These are phyloP conservation scores for Harpagoxenus sublaevis DNA, from an alignment of 2,888 invertebrate genomes.

Conservation along the genomic window DNA sequence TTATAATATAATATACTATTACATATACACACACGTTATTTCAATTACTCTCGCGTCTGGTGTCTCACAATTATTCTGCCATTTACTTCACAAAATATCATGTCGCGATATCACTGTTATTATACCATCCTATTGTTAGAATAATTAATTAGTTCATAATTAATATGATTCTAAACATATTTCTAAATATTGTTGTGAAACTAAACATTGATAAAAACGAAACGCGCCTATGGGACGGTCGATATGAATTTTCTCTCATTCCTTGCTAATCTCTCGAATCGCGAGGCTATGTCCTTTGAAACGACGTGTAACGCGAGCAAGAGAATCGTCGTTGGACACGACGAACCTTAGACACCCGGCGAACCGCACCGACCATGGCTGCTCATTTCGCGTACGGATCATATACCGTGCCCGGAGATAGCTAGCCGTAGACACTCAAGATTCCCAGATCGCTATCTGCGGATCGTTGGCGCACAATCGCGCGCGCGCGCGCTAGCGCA, in stretches of 20 bases:
- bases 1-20: constrained; percentile 24
- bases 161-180: neutral
- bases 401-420: constrained; percentile 47
- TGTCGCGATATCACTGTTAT: neutral
- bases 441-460: constrained; percentile 60
- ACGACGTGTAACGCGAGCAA: constrained; percentile 44
- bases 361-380: constrained; percentile 51
- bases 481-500: constrained; percentile 35
- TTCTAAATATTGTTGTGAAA: neutral
- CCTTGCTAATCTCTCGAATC: neutral
- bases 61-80: constrained; percentile 18
- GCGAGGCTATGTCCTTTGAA: constrained; percentile 28
- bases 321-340: constrained; percentile 33
- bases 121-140: neutral
- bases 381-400: constrained; percentile 59
- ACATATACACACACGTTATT: constrained; percentile 1
- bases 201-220: neutral
- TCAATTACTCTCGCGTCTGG: constrained; percentile 15
- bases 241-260: neutral
- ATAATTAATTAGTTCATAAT: constrained; percentile 25
- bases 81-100: constrained; percentile 23
- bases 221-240: neutral
- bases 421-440: constrained; percentile 45
- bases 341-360: constrained; percentile 56
- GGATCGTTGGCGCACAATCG: constrained; percentile 46